Base-by-base conservation (phyloP, 2,888 invertebrate genomes). In the Thera britannica region DNA sequence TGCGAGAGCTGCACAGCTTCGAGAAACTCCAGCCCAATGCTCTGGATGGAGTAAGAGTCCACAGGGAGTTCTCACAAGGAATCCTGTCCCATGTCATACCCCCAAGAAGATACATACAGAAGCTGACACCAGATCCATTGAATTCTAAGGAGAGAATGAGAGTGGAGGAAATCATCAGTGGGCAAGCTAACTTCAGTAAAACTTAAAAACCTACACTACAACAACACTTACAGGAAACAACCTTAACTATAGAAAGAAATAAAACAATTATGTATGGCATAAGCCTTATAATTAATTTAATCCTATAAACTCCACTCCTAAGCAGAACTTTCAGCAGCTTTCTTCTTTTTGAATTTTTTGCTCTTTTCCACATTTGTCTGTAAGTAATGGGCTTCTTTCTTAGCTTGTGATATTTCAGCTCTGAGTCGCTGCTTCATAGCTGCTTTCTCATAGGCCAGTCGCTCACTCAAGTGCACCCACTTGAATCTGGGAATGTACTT, bases 401-500 rank as follows among this genome's bases (percentile, higher is more conserved):
- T 98, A 0, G 98, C 99, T 83, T 98, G 97, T 11, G 97, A 95
- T 65, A 99, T 97, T 92, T 99, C 99, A 0, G 97, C 95, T 74
- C 97, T 93, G 72, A 98, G 88, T 82, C 97, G 96, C 86, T 99
- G 98, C 83, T 97, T 96, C 79, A 96, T 96, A 0, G 98, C 97
- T 34, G 98, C 98, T 84, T 96, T 96, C 87, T 99, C 99, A 87
- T 98, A 99, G 2, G 97, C 97, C 75, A 99, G 92, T 76, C 98
- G 95, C 90, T 99, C 99, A 84, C 97, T 97, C 54, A 99, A 94
- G 89, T 99, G 99, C 41, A 96, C 94, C 99, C 99, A 99, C 90
- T 99, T 99, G 85, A 99, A 99, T 75, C 97, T 95, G 2, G 98
- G 96, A 73, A 99, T 95, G 88, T 99, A 99, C 87, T 99, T 99